phyloP scores from a whole-genome alignment of 2,113 vertebrate species.

The Apodemus speciosus region DNA sequence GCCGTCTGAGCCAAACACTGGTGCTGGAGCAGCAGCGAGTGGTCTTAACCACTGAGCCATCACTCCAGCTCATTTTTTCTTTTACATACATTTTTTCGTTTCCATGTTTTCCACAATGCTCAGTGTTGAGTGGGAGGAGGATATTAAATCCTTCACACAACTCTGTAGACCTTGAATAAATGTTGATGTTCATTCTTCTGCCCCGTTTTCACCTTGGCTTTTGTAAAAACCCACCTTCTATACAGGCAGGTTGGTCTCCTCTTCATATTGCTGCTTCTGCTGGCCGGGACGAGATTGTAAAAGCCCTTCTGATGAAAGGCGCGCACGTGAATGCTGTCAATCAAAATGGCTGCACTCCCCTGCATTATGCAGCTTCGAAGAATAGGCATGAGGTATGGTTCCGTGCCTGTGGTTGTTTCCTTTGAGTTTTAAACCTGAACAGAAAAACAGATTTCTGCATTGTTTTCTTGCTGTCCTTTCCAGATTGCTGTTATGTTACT shows the following conservation, averaged over 20 bases:
- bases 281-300: conserved; percentile 94
- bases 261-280: conserved; percentile 97
- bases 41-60: background rate
- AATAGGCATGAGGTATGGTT: conserved; percentile 92
- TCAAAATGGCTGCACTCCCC: conserved; percentile 95
- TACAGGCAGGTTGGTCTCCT: conserved; percentile 94
- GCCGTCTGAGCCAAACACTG: background rate
- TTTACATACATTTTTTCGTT: conserved; percentile 41
- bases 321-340: conserved; percentile 94
- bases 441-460: background rate
- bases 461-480: background rate
- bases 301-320: conserved; percentile 90
- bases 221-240: background rate
- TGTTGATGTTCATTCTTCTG: conserved; percentile 9
- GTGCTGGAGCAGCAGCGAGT: background rate
- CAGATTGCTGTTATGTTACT: conserved; percentile 94
- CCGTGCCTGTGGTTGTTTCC: background rate
- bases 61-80: background rate
- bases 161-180: background rate
- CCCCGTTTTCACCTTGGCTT: background rate
- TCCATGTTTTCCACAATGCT: conserved; percentile 12
- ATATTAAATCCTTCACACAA: background rate
- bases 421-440: conserved; percentile 1
- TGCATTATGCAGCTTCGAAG: conserved; percentile 98
- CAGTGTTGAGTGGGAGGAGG: background rate